Conservation (phyloP, 1,140 invertebrate species). For the Globodera rostochiensis region DNA sequence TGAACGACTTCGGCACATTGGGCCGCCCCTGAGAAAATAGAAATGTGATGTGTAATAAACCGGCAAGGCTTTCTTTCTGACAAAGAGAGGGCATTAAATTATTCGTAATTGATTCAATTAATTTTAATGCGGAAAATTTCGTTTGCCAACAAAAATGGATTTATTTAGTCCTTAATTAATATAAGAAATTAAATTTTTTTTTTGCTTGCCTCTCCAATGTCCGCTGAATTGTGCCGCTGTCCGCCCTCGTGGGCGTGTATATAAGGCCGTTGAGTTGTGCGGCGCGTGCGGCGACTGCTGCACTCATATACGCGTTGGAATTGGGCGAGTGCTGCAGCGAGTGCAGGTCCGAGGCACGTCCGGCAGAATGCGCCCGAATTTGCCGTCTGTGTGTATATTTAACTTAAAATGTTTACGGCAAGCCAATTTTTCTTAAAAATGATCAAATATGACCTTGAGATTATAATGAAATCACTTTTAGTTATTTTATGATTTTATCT, state of each 20-base stretch:
- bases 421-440: too few species aligned
- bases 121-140: too few species aligned
- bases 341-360: slow-evolving; percentile 3
- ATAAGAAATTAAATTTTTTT: background rate
- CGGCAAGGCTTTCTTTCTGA: too few species aligned
- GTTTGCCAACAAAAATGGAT: too few species aligned
- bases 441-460: too few species aligned
- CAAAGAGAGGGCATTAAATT: too few species aligned
- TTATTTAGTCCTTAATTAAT: too few species aligned
- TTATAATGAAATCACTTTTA: too few species aligned
- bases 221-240: background rate
- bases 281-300: slow-evolving; percentile 5
- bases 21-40: background rate
- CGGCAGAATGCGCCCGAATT: background rate
- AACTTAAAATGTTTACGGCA: background rate
- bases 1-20: background rate
- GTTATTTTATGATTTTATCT: too few species aligned
- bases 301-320: slow-evolving; percentile 23
- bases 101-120: too few species aligned
- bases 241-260: slow-evolving; percentile 3
- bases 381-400: background rate
- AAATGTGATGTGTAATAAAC: too few species aligned
- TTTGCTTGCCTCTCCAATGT: background rate
- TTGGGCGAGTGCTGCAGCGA: slow-evolving; percentile 21
- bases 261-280: slow-evolving; percentile 23